Conservation (phyloP, 2,888 invertebrate genomes). For the Nysson spinosus region DNA sequence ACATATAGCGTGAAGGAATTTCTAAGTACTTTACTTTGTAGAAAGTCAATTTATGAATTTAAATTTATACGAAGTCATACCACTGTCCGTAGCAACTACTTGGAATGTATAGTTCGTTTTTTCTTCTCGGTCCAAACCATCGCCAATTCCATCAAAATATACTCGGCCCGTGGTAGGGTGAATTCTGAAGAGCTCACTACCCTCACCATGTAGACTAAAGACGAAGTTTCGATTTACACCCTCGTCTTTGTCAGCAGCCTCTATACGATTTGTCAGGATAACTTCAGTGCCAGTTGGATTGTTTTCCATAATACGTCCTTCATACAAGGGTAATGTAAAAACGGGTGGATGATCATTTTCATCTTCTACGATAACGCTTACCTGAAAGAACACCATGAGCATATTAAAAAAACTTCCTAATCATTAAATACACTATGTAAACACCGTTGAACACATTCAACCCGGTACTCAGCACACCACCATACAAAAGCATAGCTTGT, state of each 20-base stretch:
- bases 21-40: too few species aligned
- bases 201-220: conserved; percentile 86
- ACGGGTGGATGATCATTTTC: conserved; percentile 92
- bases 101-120: conserved; percentile 83
- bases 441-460: neutral
- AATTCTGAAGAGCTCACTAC: conserved; percentile 85
- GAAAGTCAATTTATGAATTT: too few species aligned
- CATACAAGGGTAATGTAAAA: conserved; percentile 85
- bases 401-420: neutral
- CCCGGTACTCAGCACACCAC: too few species aligned
- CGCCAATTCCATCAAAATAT: conserved; percentile 79
- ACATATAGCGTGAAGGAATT: too few species aligned
- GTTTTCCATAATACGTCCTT: conserved; percentile 89
- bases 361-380: conserved; percentile 88
- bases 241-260: conserved; percentile 85
- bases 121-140: conserved; percentile 85
- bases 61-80: conserved; percentile 68
- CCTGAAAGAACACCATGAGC: conserved; percentile 59
- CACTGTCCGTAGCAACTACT: conserved; percentile 86
- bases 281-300: conserved; percentile 85
- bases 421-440: neutral
- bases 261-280: conserved; percentile 83
- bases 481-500: too few species aligned
- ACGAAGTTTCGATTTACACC: conserved; percentile 84
- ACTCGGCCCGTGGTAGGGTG: conserved; percentile 83